A percentile compares a stretch with the other conserved stretches of the same genome.
phyloP scores from a whole-genome alignment of 2,797 vertebrate species.

The Myotis planiceps region DNA sequence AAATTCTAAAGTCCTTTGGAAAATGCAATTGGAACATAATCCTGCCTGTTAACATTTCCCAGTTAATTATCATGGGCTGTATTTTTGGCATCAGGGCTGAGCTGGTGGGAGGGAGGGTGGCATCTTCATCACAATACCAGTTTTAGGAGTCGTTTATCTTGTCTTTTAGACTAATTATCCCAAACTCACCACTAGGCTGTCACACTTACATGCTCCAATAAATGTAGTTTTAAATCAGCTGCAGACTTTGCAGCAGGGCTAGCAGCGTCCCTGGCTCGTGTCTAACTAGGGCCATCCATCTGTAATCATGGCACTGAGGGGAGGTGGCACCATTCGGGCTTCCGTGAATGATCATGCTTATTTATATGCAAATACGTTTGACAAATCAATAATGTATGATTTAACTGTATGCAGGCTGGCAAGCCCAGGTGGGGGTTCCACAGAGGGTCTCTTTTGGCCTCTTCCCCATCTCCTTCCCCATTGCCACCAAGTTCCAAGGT shows the following conservation, averaged over 20 bases:
- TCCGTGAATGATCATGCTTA: slow-evolving; percentile 90
- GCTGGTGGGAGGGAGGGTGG: slow-evolving; percentile 77
- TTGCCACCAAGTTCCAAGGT: slow-evolving; percentile 30
- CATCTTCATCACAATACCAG: slow-evolving; percentile 88
- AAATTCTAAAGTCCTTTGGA: slow-evolving; percentile 90
- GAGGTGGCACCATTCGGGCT: slow-evolving; percentile 85
- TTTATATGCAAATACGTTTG: slow-evolving; percentile 92
- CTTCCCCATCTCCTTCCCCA: not conserved
- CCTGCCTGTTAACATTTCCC: slow-evolving; percentile 85
- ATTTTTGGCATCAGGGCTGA: slow-evolving; percentile 88
- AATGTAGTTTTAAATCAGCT: slow-evolving; percentile 92
- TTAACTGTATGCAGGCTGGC: slow-evolving; percentile 83
- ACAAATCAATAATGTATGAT: slow-evolving; percentile 92
- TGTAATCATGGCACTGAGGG: slow-evolving; percentile 88
- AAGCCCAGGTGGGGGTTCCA: slow-evolving; percentile 75
- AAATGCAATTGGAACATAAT: slow-evolving; percentile 88
- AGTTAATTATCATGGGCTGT: slow-evolving; percentile 94
- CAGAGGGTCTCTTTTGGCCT: not conserved
- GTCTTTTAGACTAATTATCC: slow-evolving; percentile 97
- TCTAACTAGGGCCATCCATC: slow-evolving; percentile 91
- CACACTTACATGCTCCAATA: slow-evolving; percentile 94
- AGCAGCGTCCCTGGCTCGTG: slow-evolving; percentile 86
- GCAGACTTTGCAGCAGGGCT: slow-evolving; percentile 85
- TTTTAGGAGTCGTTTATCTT: slow-evolving; percentile 98
- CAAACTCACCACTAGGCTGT: slow-evolving; percentile 90